phyloP scores from a whole-genome alignment of 30 jellyfish, hydroid and myxozoan genomes.

The Pelagia noctiluca region DNA sequence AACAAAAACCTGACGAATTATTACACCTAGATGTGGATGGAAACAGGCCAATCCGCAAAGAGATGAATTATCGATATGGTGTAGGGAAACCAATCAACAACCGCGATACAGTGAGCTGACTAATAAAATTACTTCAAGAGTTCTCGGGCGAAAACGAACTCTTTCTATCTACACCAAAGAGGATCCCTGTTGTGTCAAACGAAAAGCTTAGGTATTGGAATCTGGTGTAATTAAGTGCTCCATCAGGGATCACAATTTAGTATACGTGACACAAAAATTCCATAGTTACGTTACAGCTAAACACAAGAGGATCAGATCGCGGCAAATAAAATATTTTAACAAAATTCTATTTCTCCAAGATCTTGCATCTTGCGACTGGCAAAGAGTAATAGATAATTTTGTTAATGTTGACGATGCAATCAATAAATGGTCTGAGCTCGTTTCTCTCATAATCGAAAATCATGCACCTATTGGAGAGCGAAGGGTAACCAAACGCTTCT shows the following conservation, averaged over 20 bases:
- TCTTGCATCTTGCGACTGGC: slow-evolving; percentile 19
- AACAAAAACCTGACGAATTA: no score
- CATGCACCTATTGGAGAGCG: slow-evolving; percentile 38
- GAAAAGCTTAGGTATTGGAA: no score
- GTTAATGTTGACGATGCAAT: slow-evolving; percentile 8
- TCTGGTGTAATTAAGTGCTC: slow-evolving; percentile 19
- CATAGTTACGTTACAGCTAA: not conserved
- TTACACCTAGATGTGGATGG: no score
- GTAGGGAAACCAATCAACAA: no score
- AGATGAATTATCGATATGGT: no score
- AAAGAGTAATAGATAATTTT: not conserved
- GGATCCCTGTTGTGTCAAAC: no score
- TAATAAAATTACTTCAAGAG: no score
- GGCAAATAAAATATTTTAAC: slow-evolving; percentile 3
- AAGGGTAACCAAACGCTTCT: slow-evolving; percentile 20
- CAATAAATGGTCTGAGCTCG: slow-evolving; percentile 30
- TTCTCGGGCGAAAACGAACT: no score
- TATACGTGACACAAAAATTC: slow-evolving; percentile 21
- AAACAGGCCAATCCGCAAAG: no score
- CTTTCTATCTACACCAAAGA: no score
- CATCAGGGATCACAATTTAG: slow-evolving; percentile 22
- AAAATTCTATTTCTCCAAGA: slow-evolving; percentile 5
- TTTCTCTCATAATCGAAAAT: slow-evolving; percentile 9
- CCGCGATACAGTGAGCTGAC: no score
- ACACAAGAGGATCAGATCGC: not conserved